These are phyloP conservation scores for Caerostris darwini DNA, from an alignment of 1,140 invertebrate genomes.

Conservation along the genomic window DNA sequence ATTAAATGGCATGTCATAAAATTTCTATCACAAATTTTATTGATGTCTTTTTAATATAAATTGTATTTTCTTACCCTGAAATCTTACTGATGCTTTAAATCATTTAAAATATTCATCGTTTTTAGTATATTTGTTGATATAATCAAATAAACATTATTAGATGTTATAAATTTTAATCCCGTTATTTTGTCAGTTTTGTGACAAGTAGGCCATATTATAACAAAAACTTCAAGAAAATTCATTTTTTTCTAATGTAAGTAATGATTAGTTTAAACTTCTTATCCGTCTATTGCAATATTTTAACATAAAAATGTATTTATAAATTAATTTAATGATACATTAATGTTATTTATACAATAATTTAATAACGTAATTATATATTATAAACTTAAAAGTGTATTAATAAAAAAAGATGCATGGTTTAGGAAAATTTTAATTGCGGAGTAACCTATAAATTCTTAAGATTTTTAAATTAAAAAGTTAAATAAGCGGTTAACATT, in stretches of 20 bases:
- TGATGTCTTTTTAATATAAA: slow-evolving; percentile 1
- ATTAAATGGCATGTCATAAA: background rate
- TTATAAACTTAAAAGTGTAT: no score
- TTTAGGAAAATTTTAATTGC: no score
- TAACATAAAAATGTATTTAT: no score
- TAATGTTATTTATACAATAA: no score
- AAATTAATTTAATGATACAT: no score
- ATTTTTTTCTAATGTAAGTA: no score
- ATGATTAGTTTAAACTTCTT: background rate
- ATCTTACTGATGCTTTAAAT: background rate
- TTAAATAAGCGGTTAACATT: no score
- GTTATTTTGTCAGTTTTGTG: background rate
- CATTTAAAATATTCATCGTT: background rate
- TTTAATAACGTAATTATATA: no score
- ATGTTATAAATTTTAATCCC: background rate
- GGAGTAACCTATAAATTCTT: no score
- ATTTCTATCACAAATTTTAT: background rate
- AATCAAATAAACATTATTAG: background rate
- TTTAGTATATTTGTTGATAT: background rate
- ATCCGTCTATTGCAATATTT: background rate
- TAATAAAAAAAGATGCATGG: no score
- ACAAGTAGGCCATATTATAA: background rate
- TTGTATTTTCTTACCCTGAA: background rate
- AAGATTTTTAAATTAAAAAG: no score
- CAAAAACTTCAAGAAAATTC: background rate